Evolutionary conservation across 2,113 vertebrate genomes (phyloP).

Genomic region (Dolichallabes microphthalmus): DNA sequence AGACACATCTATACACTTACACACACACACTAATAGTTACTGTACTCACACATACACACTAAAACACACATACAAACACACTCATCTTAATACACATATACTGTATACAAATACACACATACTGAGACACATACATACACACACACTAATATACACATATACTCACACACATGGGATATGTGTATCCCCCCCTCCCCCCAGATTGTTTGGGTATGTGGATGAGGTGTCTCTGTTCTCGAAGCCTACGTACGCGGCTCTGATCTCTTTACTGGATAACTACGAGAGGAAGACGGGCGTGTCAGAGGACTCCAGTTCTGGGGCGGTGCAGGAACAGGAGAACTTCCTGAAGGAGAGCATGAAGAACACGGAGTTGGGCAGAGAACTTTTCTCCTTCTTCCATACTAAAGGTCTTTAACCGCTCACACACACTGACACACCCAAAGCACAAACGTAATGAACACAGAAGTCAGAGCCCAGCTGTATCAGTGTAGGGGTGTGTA

Average conservation of each 20-base stretch:
- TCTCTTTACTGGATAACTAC: slow-evolving; percentile 89
- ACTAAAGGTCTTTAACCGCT: slow-evolving; percentile 74
- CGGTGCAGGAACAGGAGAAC: slow-evolving; percentile 80
- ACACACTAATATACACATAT: too few relatives aligned
- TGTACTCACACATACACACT: background rate
- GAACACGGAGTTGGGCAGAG: slow-evolving; percentile 79
- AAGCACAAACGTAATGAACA: too few relatives aligned
- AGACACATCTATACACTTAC: background rate
- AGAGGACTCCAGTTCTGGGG: slow-evolving; percentile 75
- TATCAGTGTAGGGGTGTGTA: background rate
- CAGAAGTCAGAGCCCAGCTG: background rate
- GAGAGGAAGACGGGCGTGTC: slow-evolving; percentile 73
- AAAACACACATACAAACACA: background rate
- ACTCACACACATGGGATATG: too few relatives aligned
- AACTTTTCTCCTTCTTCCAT: slow-evolving; percentile 80
- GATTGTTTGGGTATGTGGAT: slow-evolving; percentile 82
- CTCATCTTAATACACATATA: background rate
- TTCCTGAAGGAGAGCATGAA: slow-evolving; percentile 83
- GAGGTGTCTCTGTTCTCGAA: slow-evolving; percentile 81
- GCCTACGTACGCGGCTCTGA: slow-evolving; percentile 82
- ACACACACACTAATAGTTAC: background rate
- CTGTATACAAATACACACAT: too few relatives aligned
- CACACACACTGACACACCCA: background rate
- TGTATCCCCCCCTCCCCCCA: slow-evolving; percentile 54
- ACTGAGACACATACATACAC: too few relatives aligned